A percentile compares a stretch with the other conserved stretches of the same genome.
These are phyloP conservation scores for Lordiphosa andalusiaca DNA, from an alignment of 2,888 invertebrate genomes.

Conservation along the genomic window DNA sequence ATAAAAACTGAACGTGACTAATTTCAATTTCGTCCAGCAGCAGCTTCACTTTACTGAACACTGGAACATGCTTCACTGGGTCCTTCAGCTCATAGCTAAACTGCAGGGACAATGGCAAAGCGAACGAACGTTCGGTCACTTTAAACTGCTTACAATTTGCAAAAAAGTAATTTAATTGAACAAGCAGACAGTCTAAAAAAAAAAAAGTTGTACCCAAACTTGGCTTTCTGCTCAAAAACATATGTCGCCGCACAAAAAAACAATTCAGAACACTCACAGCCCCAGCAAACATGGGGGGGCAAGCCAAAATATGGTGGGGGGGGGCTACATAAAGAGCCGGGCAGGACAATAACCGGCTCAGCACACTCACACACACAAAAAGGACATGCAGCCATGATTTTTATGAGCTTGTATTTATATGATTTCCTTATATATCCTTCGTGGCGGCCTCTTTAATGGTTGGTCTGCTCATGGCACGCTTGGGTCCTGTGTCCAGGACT, in stretches of 20 bases:
- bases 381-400: slow-evolving; percentile 68
- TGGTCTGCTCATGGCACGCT: slow-evolving; percentile 11
- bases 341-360: slow-evolving; percentile 61
- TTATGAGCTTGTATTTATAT: slow-evolving; percentile 74
- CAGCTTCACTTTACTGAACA: too few relatives aligned
- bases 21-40: too few relatives aligned
- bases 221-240: slow-evolving; percentile 22
- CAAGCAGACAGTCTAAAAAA: neutral
- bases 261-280: slow-evolving; percentile 52
- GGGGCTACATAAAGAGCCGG: slow-evolving; percentile 38
- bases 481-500: slow-evolving; percentile 25
- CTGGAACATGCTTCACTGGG: neutral
- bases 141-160: too few relatives aligned
- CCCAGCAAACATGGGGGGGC: slow-evolving; percentile 14
- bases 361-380: slow-evolving; percentile 15
- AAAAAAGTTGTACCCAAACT: neutral
- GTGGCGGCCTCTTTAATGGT: slow-evolving; percentile 35
- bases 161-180: too few relatives aligned
- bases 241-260: slow-evolving; percentile 45
- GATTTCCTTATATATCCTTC: slow-evolving; percentile 65
- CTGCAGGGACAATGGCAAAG: too few relatives aligned
- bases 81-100: too few relatives aligned
- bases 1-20: too few relatives aligned
- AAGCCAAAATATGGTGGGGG: slow-evolving; percentile 19
- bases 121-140: too few relatives aligned